phyloP scores from a whole-genome alignment of 2,888 invertebrate genomes.

The Limnephilus auricula region DNA sequence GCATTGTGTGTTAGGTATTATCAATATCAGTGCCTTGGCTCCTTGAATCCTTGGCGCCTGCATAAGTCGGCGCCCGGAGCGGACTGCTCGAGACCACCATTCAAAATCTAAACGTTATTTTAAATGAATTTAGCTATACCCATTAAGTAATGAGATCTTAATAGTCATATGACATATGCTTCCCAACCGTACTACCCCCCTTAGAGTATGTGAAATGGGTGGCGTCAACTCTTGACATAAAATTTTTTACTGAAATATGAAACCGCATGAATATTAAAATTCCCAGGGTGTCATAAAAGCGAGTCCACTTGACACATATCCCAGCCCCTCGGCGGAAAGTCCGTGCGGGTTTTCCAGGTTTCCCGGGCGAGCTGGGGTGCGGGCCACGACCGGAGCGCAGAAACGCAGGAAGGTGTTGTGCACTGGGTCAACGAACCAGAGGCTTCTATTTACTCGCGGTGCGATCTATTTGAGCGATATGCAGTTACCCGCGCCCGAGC shows the following conservation, averaged over 20 bases:
- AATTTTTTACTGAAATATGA: background rate
- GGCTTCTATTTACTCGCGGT: constrained; percentile 62
- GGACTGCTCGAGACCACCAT: no score
- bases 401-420: constrained; percentile 57
- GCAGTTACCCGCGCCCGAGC: constrained; percentile 60
- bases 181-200: no score
- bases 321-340: constrained; percentile 14
- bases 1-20: no score
- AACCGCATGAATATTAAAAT: background rate
- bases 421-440: constrained; percentile 63
- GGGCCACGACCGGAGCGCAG: background rate
- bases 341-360: background rate
- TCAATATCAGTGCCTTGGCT: no score
- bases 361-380: constrained; percentile 25
- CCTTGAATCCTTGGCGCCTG: no score
- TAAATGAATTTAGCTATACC: no score
- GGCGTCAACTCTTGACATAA: background rate
- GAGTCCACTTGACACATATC: constrained; percentile 9
- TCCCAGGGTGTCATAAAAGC: background rate
- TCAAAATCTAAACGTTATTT: no score
- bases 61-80: no score
- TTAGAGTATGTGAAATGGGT: no score
- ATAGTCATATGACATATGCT: no score
- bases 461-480: constrained; percentile 63
- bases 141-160: no score